phyloP scores from a whole-genome alignment of 2,797 vertebrate genomes.

The Spea hammondii region DNA sequence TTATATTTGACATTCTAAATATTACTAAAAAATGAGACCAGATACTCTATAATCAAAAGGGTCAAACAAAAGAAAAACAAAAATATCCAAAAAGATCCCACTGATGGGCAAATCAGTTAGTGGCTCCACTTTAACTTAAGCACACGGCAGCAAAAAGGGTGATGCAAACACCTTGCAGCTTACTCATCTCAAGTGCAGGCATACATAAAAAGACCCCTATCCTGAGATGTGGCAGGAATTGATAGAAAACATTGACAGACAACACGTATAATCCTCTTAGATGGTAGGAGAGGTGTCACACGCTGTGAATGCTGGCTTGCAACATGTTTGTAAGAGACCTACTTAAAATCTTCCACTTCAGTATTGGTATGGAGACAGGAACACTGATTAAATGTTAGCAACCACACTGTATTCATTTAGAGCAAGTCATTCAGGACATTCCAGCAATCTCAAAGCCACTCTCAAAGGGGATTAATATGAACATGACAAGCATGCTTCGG shows the following conservation, averaged over 20 bases:
- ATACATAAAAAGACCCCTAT: slow-evolving; percentile 5
- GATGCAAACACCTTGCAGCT: slow-evolving; percentile 7
- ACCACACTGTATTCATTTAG: background rate
- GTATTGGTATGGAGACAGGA: slow-evolving; percentile 1
- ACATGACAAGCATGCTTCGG: background rate
- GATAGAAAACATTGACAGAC: slow-evolving; percentile 9
- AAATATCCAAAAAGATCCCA: too few relatives aligned
- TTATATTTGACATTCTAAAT: too few relatives aligned
- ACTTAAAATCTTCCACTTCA: slow-evolving; percentile 21
- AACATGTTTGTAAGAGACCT: slow-evolving; percentile 8
- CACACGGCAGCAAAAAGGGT: too few relatives aligned
- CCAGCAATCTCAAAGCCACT: background rate
- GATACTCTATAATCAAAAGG: too few relatives aligned
- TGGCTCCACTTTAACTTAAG: too few relatives aligned
- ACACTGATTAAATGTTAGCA: slow-evolving; percentile 25
- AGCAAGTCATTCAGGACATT: slow-evolving; percentile 18
- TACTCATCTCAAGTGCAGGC: slow-evolving; percentile 14
- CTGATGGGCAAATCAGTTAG: too few relatives aligned
- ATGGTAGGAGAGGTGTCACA: background rate
- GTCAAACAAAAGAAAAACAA: too few relatives aligned
- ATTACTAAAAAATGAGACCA: too few relatives aligned
- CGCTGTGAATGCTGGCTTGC: background rate
- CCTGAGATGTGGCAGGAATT: slow-evolving; percentile 18
- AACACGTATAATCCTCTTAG: slow-evolving; percentile 22
- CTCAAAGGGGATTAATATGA: slow-evolving; percentile 17